Conservation (phyloP, 1,140 invertebrate species). For the Drosophila pallidifrons region DNA sequence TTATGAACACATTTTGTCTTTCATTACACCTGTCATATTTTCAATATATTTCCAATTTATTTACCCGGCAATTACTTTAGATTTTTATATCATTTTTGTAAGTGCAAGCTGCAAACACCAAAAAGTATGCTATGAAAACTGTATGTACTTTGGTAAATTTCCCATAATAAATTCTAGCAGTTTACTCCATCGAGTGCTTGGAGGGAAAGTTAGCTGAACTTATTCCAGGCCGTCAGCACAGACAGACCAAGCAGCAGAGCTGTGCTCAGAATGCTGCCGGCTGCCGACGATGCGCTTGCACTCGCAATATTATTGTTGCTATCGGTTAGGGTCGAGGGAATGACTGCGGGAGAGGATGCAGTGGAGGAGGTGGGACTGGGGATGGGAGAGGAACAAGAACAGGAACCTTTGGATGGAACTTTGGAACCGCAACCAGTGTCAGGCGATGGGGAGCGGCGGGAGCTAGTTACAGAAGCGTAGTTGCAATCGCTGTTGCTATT, state of each 20-base stretch:
- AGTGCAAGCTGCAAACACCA: neutral
- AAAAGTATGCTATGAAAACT: neutral
- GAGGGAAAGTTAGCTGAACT: slow-evolving; percentile 56
- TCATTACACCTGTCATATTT: too few relatives aligned
- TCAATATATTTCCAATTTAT: too few relatives aligned
- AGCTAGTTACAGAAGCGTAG: slow-evolving; percentile 65
- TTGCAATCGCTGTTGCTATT: too few relatives aligned
- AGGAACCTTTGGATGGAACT: slow-evolving; percentile 48
- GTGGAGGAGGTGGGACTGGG: neutral
- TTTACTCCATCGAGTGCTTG: neutral
- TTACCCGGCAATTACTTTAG: too few relatives aligned
- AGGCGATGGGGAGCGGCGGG: slow-evolving; percentile 39
- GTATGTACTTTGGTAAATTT: neutral
- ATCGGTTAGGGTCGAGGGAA: slow-evolving; percentile 16
- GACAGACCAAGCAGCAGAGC: slow-evolving; percentile 75
- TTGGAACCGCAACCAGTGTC: slow-evolving; percentile 66
- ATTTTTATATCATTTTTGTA: too few relatives aligned
- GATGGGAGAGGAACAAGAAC: slow-evolving; percentile 25
- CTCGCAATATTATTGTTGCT: slow-evolving; percentile 28
- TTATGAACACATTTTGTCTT: too few relatives aligned
- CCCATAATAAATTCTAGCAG: neutral
- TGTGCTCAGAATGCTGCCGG: slow-evolving; percentile 69
- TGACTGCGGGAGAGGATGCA: slow-evolving; percentile 15
- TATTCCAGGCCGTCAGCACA: slow-evolving; percentile 75
- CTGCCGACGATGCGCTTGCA: slow-evolving; percentile 17